These are phyloP conservation scores for Ancistrus triradiatus DNA, from an alignment of 2,113 vertebrate genomes.

Conservation along the genomic window DNA sequence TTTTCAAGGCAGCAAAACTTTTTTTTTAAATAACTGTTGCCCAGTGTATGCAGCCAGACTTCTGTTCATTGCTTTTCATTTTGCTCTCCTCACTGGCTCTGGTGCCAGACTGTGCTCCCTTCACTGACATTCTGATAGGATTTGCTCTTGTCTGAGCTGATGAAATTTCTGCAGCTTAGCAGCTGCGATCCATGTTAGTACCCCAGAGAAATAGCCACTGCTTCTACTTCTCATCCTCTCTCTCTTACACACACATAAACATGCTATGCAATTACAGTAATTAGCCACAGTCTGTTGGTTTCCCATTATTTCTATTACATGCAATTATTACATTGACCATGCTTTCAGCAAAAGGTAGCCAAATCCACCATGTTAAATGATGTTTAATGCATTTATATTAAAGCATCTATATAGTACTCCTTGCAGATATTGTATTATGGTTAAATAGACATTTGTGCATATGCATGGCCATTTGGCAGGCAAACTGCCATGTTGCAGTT, in stretches of 20 bases:
- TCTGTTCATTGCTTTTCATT: slow-evolving; percentile 63
- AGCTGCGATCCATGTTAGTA: slow-evolving; percentile 59
- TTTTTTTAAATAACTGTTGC: slow-evolving; percentile 47
- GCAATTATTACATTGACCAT: slow-evolving; percentile 41
- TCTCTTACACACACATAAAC: slow-evolving; percentile 19
- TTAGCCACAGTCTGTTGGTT: slow-evolving; percentile 46
- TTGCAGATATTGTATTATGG: too few relatives aligned
- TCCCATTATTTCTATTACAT: slow-evolving; percentile 44
- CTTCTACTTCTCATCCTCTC: neutral
- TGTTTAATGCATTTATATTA: too few relatives aligned
- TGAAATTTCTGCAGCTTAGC: slow-evolving; percentile 67
- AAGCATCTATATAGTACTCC: too few relatives aligned
- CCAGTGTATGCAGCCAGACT: slow-evolving; percentile 53
- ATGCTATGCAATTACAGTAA: slow-evolving; percentile 14
- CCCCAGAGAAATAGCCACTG: slow-evolving; percentile 52
- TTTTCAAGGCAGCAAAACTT: too few relatives aligned
- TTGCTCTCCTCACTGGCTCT: slow-evolving; percentile 48
- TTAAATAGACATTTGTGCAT: too few relatives aligned
- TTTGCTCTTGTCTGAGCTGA: slow-evolving; percentile 62
- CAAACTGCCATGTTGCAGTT: too few relatives aligned
- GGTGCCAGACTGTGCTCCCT: slow-evolving; percentile 58
- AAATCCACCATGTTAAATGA: neutral
- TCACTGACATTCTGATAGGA: slow-evolving; percentile 73
- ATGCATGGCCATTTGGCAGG: too few relatives aligned
- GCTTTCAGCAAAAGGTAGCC: slow-evolving; percentile 1